These are phyloP conservation scores for Trichopria drosophilae DNA, from an alignment of 2,888 invertebrate genomes.

Conservation along the genomic window DNA sequence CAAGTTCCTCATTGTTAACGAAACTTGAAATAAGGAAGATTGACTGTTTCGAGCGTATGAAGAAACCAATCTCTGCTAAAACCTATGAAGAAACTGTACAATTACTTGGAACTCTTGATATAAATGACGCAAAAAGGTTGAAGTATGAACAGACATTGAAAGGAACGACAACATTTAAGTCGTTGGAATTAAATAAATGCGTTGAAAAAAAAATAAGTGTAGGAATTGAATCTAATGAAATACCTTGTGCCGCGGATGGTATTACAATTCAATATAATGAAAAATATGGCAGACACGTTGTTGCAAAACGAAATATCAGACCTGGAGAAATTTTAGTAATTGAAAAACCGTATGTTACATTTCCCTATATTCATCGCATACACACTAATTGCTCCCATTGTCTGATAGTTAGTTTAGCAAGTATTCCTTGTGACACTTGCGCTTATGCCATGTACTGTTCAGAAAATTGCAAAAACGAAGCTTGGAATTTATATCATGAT, in stretches of 20 bases:
- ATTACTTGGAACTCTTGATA: constrained; percentile 39
- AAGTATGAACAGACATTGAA: constrained; percentile 31
- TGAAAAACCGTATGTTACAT: constrained; percentile 74
- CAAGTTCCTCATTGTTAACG: constrained; percentile 63
- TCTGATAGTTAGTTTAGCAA: constrained; percentile 63
- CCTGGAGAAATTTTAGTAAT: constrained; percentile 77
- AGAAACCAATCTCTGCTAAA: no score
- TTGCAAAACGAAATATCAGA: constrained; percentile 68
- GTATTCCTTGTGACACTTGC: constrained; percentile 69
- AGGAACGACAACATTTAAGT: no score
- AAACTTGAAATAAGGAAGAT: constrained; percentile 67
- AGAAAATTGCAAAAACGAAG: constrained; percentile 65
- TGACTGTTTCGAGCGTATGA: constrained; percentile 56
- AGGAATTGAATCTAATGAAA: constrained; percentile 58
- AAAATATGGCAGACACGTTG: constrained; percentile 71
- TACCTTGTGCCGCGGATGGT: constrained; percentile 68
- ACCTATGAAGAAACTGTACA: constrained; percentile 35
- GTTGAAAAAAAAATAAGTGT: no score
- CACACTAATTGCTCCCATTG: constrained; percentile 72
- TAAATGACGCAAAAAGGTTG: constrained; percentile 13
- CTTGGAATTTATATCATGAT: constrained; percentile 72
- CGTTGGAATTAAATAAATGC: no score
- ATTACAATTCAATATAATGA: constrained; percentile 64
- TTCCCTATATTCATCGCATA: constrained; percentile 62
- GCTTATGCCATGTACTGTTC: constrained; percentile 71